A percentile compares a stretch with the other conserved stretches of the same genome.
phyloP scores from a whole-genome alignment of 2,888 invertebrate species.

The Scaptomyza tumidula region DNA sequence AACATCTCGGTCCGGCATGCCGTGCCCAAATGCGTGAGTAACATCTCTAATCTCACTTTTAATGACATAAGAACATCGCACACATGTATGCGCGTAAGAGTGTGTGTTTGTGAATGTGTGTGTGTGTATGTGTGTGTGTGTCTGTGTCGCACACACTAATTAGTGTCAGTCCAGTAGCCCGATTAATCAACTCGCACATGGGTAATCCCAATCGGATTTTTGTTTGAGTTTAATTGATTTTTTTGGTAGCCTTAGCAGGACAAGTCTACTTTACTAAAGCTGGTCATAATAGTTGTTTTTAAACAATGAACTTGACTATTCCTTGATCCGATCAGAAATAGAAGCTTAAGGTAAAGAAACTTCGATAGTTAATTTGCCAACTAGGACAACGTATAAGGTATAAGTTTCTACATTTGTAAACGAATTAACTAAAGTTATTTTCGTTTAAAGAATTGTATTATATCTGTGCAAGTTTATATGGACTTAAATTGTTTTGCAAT shows the following conservation, averaged over 20 bases:
- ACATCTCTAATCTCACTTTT: constrained; percentile 26
- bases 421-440: no score
- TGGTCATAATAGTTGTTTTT: not conserved
- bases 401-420: no score
- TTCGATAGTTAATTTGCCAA: not conserved
- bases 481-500: no score
- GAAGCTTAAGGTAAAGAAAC: no score
- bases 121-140: not conserved
- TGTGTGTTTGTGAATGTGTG: not conserved
- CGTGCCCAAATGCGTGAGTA: constrained; percentile 90
- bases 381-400: no score
- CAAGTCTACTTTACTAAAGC: not conserved
- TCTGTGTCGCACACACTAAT: constrained; percentile 52
- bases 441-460: no score
- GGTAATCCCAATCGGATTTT: constrained; percentile 38
- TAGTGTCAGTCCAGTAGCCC: constrained; percentile 53
- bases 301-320: constrained; percentile 4
- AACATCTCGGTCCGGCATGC: constrained; percentile 89
- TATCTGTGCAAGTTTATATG: no score
- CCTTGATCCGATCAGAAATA: not conserved
- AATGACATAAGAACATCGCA: constrained; percentile 16
- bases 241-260: not conserved
- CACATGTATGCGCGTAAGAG: not conserved
- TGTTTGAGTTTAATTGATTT: constrained; percentile 42
- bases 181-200: constrained; percentile 29